Conservation (phyloP, 2,888 invertebrate species). For the Bhutanitis thaidina region DNA sequence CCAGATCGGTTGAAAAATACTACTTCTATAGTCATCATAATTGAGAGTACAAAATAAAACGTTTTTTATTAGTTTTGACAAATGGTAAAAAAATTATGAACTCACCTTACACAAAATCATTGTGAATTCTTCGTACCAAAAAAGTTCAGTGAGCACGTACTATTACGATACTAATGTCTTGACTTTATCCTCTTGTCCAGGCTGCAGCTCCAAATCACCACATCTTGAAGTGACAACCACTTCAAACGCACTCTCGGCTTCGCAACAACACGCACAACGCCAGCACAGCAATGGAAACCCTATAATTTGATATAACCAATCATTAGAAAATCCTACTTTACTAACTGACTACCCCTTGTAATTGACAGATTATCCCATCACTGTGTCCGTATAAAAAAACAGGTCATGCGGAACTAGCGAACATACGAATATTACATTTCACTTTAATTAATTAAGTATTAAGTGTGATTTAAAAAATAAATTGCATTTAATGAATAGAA, state of each 20-base stretch:
- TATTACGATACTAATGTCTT: constrained; percentile 29
- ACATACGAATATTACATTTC: not conserved
- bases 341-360: constrained; percentile 53
- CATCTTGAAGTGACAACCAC: constrained; percentile 36
- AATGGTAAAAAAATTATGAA: not conserved
- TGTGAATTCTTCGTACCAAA: not conserved
- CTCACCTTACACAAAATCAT: constrained; percentile 47
- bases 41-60: no score
- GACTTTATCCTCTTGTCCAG: constrained; percentile 12
- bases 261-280: constrained; percentile 42
- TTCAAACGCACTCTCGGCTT: constrained; percentile 41
- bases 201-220: constrained; percentile 38
- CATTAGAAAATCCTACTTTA: constrained; percentile 54
- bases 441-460: no score
- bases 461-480: no score
- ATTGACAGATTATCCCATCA: constrained; percentile 32
- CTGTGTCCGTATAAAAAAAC: not conserved
- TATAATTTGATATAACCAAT: constrained; percentile 67
- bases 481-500: no score
- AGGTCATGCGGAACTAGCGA: not conserved
- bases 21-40: no score
- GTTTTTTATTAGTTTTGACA: no score
- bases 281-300: constrained; percentile 63
- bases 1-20: no score
- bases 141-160: constrained; percentile 1